Base-by-base conservation (phyloP, 2,797 vertebrate genomes). In the Parauchenoglanis punctatus region DNA sequence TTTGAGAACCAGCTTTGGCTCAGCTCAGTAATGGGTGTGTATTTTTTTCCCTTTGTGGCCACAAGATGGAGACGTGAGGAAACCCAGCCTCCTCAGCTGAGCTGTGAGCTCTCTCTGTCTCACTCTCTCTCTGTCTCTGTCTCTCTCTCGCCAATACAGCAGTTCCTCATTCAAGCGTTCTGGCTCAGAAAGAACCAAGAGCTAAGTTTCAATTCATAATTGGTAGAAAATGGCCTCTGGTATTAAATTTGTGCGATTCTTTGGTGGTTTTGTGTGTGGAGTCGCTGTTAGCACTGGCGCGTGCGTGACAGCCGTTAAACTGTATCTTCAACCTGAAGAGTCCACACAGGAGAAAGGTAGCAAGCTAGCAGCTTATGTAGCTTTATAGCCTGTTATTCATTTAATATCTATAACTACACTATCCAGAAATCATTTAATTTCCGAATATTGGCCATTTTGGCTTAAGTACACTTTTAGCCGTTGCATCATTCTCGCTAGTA, bases 181-280 rank as follows among this genome's bases (percentile, higher is more conserved):
- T 58, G 3, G 8, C 8, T 58, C 8, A 31, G 23, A 23, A 20
- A 35, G 23, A 59, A 44, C 2, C n/a, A 0, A 13, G 7, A 35
- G 17, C 46, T 18, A 3, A 25, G 23, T 67, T 52, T 13, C 17
- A 23, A 0, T 23, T 80, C 18, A 6, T 7, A 15, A 20, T 52
- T 23, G 15, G 31, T 17, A 10, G 11, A 4, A 46, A n/a, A 91
- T 93, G 91, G 75, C 46, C 2, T 28, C 85, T n/a, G 31, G 40
- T 7, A 2, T 82, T 5, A 89, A 77, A 8, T 76, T 85, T 0
- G 72, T 87, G 2, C 83, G 87, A 0, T 93, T 92, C 54, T 18
- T 92, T 1, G 77, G 92, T 61, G 92, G 93, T 0, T 93, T 92
- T 86, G 91, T 92, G 28, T 91, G 89, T 61, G 93, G 93, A 15